Evolutionary conservation across 2,888 invertebrate species (phyloP), one percentile per base, ranked within the genome.

Genomic region (Xanthostigma xanthostigma): DNA sequence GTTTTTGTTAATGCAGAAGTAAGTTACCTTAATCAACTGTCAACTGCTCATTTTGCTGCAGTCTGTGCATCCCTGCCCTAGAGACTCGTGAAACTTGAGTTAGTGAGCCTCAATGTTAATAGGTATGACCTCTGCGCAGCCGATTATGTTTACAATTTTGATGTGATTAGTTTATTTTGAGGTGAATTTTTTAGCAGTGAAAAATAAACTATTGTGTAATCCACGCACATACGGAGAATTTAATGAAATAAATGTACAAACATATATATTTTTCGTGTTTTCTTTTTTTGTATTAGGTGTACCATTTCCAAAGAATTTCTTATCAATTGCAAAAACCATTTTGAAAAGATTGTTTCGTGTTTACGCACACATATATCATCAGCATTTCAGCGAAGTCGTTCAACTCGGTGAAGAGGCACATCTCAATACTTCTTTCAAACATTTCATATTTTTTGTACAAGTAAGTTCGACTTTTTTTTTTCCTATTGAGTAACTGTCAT

Each of bases 291-390:
- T 62, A 64, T 10, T 59, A 84, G 94, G 96, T 59, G 94, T 96
- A 59, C 95, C 95, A 54, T 97, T 97, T 72, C 96, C 96, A 50
- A 94, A 93, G 73, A 96, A 96, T 72, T 97, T 97, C 71, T 78
- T 91, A 56, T 78, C 86, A 53, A 94, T 94, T 70, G 96, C 97
- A 51, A 96, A 97, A 74, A 97, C 95, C 56, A 98, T 98, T 66
- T 72, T 98, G 61, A 97, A 97, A 71, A 81, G 98, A 54, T 74
- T 99, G 65, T 98, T 98, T 71, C 82, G 98, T 62, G 96, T 98
- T 51, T 98, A 98, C 70, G 98, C 98, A 46, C 98, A 98, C 72
- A 95, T 98, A 64, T 98, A 99, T 72, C 96, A 98, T 72, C 95
- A 96, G 66, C 98, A 99, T 74, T 97, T 98, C 71, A 84, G 89